Evolutionary conservation across 2,113 vertebrate species (phyloP), one percentile per base, ranked within the genome.

Genomic region (Poicephalus gulielmi): DNA sequence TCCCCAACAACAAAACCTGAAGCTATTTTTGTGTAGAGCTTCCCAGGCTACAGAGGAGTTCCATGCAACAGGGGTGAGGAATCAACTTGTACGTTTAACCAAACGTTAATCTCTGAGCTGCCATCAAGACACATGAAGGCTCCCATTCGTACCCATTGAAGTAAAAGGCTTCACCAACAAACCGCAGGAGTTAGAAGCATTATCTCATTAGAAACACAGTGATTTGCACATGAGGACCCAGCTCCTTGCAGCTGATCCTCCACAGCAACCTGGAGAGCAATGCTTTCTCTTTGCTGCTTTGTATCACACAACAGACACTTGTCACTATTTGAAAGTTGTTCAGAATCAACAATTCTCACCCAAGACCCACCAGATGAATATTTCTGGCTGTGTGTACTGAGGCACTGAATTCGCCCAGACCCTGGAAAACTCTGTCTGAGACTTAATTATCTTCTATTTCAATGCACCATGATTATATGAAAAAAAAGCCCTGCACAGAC

Each of bases 111-210:
- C 50, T 57, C 80, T 14, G 43, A 37, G 80, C 37, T 77, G 64
- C 75, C 37, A 41, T 46, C 18, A 11, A 55, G 13, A 33, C 41
- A 16, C 15, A 17, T 1, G 33, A 33, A 62, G 11, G 13, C 35
- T 28, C 62, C 19, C 6, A 0, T 14, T 30, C 2, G 0, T 14
- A 31, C 3, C 43, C 22, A 22, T 25, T 3, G 69, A 67, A 19
- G 22, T 64, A 20, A 39, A 43, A 22, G 0, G 0, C 27, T 46
- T 25, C 59, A 16, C 52, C 39, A 46, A 5, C 35, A 46, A 28
- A 62, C 6, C 15, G 22, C 39, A 19, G 23, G 1, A 10, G 66
- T 5, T 4, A 6, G 27, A 28, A 77, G 52, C 23, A 0, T 30
- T 9, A 13, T 27, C 80, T 30, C 35, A 0, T 17, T 41, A 30